Evolutionary conservation across 1,140 invertebrate species (phyloP), one percentile per base, ranked within the genome.

Genomic region (Diabrotica virgifera): DNA sequence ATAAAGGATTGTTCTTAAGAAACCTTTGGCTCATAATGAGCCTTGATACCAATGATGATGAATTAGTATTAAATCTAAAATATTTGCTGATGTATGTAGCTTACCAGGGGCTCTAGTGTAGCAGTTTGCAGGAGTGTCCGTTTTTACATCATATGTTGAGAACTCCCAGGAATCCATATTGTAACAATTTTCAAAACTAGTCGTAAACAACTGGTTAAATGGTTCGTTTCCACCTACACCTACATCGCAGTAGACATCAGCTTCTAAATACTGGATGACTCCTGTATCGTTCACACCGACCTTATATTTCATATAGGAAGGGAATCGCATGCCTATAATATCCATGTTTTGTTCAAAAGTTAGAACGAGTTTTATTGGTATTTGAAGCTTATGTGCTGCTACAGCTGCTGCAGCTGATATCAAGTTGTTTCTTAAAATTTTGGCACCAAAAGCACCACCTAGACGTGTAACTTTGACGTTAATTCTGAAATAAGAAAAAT

Each of bases 391-490:
- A 62, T 83, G 70, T 46, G 85, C 82, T 2, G 81, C 87, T 5
- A 90, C 65, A 5, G 86, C 83, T 60, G 84, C 84, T 0, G 83
- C 84, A 46, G 77, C 80, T 0, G 83, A 77, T 4, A 85, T 64
- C 5, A 81, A 76, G 3, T 72, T 69, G 0, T 80, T 72, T 50
- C 87, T 76, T 0, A 81, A 80, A 38, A 88, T 83, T 74, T 89
- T 90, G 0, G 74, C 72, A 57, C 87, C 91, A 66, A 90, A 93
- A 5, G 79, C 88, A 36, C 91, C 91, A 0, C 91, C 91, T 0
- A 91, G 57, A 55, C 90, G 78, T 52, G 83, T 79, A 0, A 88
- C 82, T 38, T 76, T 70, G 5, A 89, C 54, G 59, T 87, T 85
- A 36, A 90, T 71, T 65, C 69, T 70, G 37, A 62, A 24, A 24